Evolutionary conservation across 2,888 invertebrate genomes (phyloP), one percentile per base, ranked within the genome.

Genomic region (Ophion ellenae): DNA sequence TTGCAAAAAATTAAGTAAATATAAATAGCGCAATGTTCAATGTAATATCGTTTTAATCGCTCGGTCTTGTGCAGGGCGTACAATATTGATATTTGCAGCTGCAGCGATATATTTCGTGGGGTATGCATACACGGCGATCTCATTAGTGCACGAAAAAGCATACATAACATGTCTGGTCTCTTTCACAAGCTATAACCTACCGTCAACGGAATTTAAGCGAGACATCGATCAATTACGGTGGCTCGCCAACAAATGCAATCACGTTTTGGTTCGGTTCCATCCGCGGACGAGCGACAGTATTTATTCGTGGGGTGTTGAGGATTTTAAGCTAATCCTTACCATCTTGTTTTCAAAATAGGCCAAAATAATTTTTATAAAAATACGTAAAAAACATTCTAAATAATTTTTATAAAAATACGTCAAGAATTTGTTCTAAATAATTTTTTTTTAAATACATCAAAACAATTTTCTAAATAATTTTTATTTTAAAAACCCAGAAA

Each of bases 241-340:
- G 59, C 47, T 69, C 14, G 17, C 64, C 61, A 70, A 70, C 69
- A 24, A 80, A 75, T 61, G 81, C 90, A 89, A 90, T 90, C 89
- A 89, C 74, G 84, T 89, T 91, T 90, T 88, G 89, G 81, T 86
- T 83, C 82, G 59, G 71, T 78, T 11, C 20, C 40, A 47, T 36
- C 4, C 66, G 28, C 71, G 24, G 64, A 5, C 9, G 24, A 59
- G 28, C 53, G 28, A 66, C 5, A 9, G 59, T 59, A 59, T 78
- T 20, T 75, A 64, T 79, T 75, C 78, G 36, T 82, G 9, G 57
- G 14, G 17, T 14, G 32, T 59, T 61, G 24, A 70, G 77, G 73
- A 85, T 85, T 67, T 47, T 24, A 53, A 82, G 81, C 82, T 71
- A 74, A 47, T 76, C 76, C 70, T 64, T 63, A 45, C 67, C 6